These are phyloP conservation scores for Drosophila paramelanica DNA, from an alignment of 2,888 invertebrate genomes.

Conservation along the genomic window DNA sequence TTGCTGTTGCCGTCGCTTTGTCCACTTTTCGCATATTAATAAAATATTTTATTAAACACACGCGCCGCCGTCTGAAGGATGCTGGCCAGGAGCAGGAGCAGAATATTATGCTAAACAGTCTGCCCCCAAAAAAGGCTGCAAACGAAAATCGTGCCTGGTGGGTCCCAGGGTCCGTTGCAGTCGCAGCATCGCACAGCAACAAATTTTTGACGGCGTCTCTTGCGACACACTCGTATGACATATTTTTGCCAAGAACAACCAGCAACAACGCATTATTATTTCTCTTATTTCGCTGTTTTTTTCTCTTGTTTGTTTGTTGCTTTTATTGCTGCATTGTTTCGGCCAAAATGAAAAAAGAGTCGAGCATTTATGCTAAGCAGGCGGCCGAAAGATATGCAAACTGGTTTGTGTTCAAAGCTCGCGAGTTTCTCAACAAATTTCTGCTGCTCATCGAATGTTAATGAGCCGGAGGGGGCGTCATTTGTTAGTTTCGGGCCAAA, in stretches of 20 bases:
- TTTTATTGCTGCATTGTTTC: conserved; percentile 61
- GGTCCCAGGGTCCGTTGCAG: conserved; percentile 9
- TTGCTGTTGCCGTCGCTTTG: conserved; percentile 28
- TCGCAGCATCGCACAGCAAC: conserved; percentile 54
- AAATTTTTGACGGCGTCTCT: conserved; percentile 84
- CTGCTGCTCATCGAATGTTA: conserved; percentile 62
- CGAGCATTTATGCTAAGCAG: conserved; percentile 57
- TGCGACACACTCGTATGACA: conserved; percentile 84
- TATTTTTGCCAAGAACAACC: conserved; percentile 68
- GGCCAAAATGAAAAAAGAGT: conserved; percentile 4
- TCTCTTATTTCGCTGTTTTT: conserved; percentile 1
- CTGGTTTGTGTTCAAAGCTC: conserved; percentile 50
- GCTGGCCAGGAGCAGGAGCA: conserved; percentile 17
- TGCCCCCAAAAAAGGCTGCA: conserved; percentile 77
- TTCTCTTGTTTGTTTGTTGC: conserved; percentile 16
- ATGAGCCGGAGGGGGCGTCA: conserved; percentile 69
- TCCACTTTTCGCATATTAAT: conserved; percentile 77
- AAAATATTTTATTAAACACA: conserved; percentile 81
- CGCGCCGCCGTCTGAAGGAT: conserved; percentile 60
- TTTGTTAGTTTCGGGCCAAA: conserved; percentile 54
- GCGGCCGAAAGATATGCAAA: conserved; percentile 52
- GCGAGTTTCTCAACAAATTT: conserved; percentile 44
- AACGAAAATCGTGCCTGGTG: conserved; percentile 76
- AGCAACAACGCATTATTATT: conserved; percentile 59
- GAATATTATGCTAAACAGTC: conserved; percentile 79